Base-by-base conservation (phyloP, 1,140 invertebrate species). In the Macrobrachium nipponense region DNA sequence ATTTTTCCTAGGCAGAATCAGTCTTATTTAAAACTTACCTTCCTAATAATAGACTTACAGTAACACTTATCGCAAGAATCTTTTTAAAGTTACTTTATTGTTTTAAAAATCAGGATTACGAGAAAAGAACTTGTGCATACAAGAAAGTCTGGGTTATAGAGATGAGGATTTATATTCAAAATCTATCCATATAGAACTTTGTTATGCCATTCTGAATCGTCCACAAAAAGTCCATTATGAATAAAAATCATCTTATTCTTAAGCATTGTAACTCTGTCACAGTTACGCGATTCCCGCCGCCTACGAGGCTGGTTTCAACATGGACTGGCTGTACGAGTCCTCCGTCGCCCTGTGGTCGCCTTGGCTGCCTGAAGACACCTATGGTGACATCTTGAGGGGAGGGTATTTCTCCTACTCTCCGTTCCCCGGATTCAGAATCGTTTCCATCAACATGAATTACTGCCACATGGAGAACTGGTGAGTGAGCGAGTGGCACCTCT, bases 341-440 rank as follows among this genome's bases (percentile, higher is more conserved):
- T 86, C 92, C 43, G 91, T 90, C 8, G 87, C 91, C 2, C 89
- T 84, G 60, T 93, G 92, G 92, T 61, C 86, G 27, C 82, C 90
- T 17, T 92, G 92, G 91, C 81, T 92, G 27, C 91, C 92, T 5
- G 61, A 89, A 51, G 89, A 90, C 5, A 89, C 91, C 1, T 70
- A 89, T 12, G 58, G 27, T 17, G 84, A 88, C 12, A 78, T 87
- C 68, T 88, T 91, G 60, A 90, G 89, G 43, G 91, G 91, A 61
- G 91, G 89, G 0, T 91, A 88, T 81, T 91, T 90, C 86, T 87
- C 89, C 20, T 89, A 88, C 15, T 79, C 82, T n/a, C 86, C 90
- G 8, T 84, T 89, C 27, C 88, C 89, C 23, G 90, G 89, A 18
- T 93, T 96, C 66, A 92, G 95, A 88, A 93, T 96, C 59, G 94